These are phyloP conservation scores for Hirtodrosophila cameraria DNA, from an alignment of 2,888 invertebrate species.

Conservation along the genomic window DNA sequence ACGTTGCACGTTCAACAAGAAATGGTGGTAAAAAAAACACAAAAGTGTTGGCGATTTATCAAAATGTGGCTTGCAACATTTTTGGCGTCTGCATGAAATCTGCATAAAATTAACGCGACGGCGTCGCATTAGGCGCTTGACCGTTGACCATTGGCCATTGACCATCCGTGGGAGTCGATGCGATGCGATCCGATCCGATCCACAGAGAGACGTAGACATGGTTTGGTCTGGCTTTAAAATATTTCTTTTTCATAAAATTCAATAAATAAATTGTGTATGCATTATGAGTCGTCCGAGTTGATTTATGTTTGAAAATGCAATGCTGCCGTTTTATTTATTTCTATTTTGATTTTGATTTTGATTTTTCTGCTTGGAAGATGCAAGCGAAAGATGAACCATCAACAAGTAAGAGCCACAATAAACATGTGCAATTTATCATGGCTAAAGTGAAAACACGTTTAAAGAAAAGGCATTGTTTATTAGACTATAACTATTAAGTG, in stretches of 20 bases:
- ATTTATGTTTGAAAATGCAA: slow-evolving; percentile 68
- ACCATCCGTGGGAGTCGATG: too few relatives aligned
- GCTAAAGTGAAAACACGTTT: slow-evolving; percentile 65
- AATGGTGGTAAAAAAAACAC: slow-evolving; percentile 43
- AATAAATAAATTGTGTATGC: slow-evolving; percentile 64
- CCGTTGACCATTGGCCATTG: slow-evolving; percentile 37
- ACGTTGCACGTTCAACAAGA: background rate
- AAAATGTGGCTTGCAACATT: slow-evolving; percentile 63
- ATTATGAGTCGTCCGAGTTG: slow-evolving; percentile 67
- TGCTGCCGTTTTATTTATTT: slow-evolving; percentile 23
- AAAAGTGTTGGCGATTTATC: slow-evolving; percentile 63
- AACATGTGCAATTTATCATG: slow-evolving; percentile 71
- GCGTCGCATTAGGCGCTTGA: slow-evolving; percentile 54
- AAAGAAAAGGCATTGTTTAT: slow-evolving; percentile 61
- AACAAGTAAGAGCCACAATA: slow-evolving; percentile 23
- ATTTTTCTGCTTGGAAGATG: slow-evolving; percentile 45
- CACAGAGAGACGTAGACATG: too few relatives aligned
- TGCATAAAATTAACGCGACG: slow-evolving; percentile 69
- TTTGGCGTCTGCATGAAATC: slow-evolving; percentile 65
- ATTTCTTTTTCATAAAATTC: slow-evolving; percentile 54
- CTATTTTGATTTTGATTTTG: background rate
- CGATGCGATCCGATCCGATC: too few relatives aligned
- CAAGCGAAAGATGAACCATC: slow-evolving; percentile 54
- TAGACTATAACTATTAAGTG: slow-evolving; percentile 60
- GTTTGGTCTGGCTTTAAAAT: slow-evolving; percentile 11